A percentile compares a stretch with the other conserved stretches of the same genome.
Evolutionary conservation across 1,140 invertebrate genomes (phyloP).

Genomic region (Andrena cerasifolii): DNA sequence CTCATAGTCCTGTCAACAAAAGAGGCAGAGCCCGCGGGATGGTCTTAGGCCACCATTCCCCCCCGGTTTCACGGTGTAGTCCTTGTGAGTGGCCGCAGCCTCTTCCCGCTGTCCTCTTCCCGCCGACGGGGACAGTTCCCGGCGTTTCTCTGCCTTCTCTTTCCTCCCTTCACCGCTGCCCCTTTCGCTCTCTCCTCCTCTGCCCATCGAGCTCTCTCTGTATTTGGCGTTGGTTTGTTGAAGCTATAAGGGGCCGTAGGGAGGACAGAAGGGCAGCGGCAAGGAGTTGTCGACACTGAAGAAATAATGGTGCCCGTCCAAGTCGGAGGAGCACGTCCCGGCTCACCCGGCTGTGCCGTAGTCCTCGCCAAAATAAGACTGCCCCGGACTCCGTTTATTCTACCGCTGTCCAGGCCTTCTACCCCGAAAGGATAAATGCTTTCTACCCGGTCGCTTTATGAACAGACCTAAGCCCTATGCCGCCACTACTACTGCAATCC

Average conservation of each 20-base stretch:
- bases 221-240: slow-evolving; percentile 67
- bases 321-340: slow-evolving; percentile 54
- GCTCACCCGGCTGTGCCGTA: slow-evolving; percentile 53
- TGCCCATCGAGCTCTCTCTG: slow-evolving; percentile 50
- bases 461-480: slow-evolving; percentile 42
- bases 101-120: slow-evolving; percentile 30
- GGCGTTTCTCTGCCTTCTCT: slow-evolving; percentile 17
- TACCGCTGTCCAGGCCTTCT: slow-evolving; percentile 62
- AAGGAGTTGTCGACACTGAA: slow-evolving; percentile 71
- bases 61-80: slow-evolving; percentile 61
- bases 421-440: slow-evolving; percentile 65
- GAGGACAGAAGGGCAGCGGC: slow-evolving; percentile 66
- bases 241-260: slow-evolving; percentile 65
- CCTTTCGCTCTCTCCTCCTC: slow-evolving; percentile 2
- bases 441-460: slow-evolving; percentile 55
- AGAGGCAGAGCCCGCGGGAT: slow-evolving; percentile 65
- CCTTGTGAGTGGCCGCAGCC: slow-evolving; percentile 45
- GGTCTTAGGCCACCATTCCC: slow-evolving; percentile 60
- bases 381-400: slow-evolving; percentile 67
- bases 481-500: slow-evolving; percentile 40
- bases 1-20: slow-evolving; percentile 69
- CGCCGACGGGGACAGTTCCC: slow-evolving; percentile 37
- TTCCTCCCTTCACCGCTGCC: not conserved
- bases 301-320: slow-evolving; percentile 69
- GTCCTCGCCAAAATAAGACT: slow-evolving; percentile 70